A percentile compares a stretch with the other conserved stretches of the same genome.
Conservation (phyloP, 2,888 invertebrate species). For the Plemyria rubiginata region DNA sequence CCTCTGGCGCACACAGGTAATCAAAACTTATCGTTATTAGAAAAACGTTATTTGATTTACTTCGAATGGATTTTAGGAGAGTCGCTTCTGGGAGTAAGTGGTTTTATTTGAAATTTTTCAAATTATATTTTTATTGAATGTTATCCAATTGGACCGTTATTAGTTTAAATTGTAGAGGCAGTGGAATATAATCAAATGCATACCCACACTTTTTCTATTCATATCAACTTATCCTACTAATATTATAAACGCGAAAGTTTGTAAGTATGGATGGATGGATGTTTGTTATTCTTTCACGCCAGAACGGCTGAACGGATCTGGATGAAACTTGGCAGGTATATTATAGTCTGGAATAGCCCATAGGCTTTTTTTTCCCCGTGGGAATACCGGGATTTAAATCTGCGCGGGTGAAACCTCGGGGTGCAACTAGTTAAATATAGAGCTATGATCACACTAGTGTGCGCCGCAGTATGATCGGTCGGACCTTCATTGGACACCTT, state of each 20-base stretch:
- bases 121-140: constrained; percentile 17
- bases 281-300: too few relatives aligned
- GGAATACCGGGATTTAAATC: too few relatives aligned
- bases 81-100: constrained; percentile 13
- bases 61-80: background rate
- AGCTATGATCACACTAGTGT: constrained; percentile 18
- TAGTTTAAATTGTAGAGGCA: constrained; percentile 3
- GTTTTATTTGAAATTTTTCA: constrained; percentile 12
- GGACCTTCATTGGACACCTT: too few relatives aligned
- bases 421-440: too few relatives aligned
- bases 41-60: constrained; percentile 19
- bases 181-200: background rate
- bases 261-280: too few relatives aligned
- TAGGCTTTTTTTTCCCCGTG: too few relatives aligned
- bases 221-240: too few relatives aligned
- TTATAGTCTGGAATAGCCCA: too few relatives aligned
- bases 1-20: constrained; percentile 24
- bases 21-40: constrained; percentile 31
- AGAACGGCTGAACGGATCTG: too few relatives aligned
- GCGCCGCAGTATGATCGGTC: constrained; percentile 6
- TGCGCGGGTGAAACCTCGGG: too few relatives aligned
- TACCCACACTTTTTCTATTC: background rate
- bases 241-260: too few relatives aligned
- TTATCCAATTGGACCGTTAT: background rate
- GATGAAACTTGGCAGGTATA: too few relatives aligned